Conservation (phyloP, 2,888 invertebrate genomes). For the Hartigia nigra region DNA sequence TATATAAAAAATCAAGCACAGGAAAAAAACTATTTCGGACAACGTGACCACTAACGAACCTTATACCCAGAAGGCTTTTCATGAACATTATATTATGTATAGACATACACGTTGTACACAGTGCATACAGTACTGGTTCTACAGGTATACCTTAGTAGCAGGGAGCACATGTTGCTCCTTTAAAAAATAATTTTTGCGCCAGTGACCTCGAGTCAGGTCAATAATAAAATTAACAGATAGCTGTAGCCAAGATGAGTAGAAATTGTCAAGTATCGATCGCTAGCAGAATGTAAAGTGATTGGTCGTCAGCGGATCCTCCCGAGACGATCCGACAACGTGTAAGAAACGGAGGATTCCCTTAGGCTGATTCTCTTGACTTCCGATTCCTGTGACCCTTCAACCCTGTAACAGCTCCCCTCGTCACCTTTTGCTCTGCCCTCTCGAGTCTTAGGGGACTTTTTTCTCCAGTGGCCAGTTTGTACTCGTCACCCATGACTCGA, state of each 20-base stretch:
- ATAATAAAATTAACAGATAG: background rate
- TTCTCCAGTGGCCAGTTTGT: conserved; percentile 17
- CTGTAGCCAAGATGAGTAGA: background rate
- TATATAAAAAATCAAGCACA: background rate
- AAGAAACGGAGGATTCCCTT: background rate
- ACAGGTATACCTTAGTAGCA: background rate
- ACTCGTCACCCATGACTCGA: conserved; percentile 12
- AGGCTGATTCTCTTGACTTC: background rate
- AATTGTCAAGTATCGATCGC: background rate
- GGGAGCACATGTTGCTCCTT: background rate
- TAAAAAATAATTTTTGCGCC: background rate
- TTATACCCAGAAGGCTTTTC: background rate
- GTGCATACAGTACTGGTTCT: background rate
- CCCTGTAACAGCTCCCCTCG: background rate
- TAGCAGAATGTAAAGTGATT: background rate
- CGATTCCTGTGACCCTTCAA: conserved; percentile 1
- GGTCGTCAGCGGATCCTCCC: background rate
- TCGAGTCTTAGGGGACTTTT: conserved; percentile 1
- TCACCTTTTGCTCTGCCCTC: background rate
- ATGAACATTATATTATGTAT: background rate
- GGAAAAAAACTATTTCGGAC: background rate
- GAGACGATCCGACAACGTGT: background rate
- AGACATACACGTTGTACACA: background rate
- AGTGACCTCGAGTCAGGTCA: background rate
- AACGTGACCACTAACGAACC: background rate